phyloP scores from a whole-genome alignment of 2,113 vertebrate species.

The Pongo abelii region DNA sequence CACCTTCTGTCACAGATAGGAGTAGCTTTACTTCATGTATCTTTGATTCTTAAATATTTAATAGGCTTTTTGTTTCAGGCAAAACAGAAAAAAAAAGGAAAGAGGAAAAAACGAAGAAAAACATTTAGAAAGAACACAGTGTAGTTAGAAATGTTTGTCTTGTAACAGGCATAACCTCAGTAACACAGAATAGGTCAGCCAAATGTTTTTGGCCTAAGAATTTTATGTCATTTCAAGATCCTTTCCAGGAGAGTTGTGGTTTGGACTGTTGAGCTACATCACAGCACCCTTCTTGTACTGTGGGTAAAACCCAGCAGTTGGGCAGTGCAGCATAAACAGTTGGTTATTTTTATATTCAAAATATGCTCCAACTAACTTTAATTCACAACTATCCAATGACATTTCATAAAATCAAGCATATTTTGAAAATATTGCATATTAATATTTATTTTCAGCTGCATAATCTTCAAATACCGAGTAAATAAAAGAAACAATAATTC shows the following conservation, averaged over 20 bases:
- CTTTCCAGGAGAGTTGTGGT: not conserved
- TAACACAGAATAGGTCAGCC: not conserved
- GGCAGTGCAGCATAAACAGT: not conserved
- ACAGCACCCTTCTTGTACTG: not conserved
- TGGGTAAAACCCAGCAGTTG: not conserved
- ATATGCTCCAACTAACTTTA: not conserved
- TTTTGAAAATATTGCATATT: conserved; percentile 1
- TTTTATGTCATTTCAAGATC: not conserved
- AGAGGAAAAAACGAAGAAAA: not conserved
- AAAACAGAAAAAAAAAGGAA: not conserved
- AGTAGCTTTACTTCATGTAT: not conserved
- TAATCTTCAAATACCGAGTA: not conserved
- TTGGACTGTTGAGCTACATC: not conserved
- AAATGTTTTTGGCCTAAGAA: not conserved
- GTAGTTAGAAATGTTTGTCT: not conserved
- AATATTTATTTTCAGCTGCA: conserved; percentile 37
- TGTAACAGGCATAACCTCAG: not conserved
- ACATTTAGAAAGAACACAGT: not conserved
- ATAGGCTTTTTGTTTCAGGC: not conserved
- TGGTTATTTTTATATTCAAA: not conserved
- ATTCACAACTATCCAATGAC: not conserved
- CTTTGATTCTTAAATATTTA: conserved; percentile 40
- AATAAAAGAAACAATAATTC: not conserved
- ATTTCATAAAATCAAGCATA: conserved; percentile 38
- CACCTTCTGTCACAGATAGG: not conserved